Conservation (phyloP, 2,113 vertebrate species). For the Sylvietta virens region DNA sequence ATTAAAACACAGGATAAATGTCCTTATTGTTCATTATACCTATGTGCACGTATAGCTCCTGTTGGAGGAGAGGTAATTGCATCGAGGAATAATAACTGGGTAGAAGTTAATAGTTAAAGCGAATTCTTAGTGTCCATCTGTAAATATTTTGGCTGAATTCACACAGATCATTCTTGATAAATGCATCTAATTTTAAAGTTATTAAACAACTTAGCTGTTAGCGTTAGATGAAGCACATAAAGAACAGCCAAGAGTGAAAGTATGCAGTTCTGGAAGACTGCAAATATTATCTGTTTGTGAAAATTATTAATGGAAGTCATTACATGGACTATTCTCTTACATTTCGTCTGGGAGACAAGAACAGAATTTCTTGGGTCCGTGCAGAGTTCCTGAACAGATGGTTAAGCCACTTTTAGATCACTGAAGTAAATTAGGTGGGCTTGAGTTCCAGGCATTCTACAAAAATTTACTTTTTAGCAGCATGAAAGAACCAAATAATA, state of each 20-base stretch:
- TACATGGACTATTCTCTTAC: neutral
- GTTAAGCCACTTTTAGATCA: neutral
- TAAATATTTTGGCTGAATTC: conserved; percentile 33
- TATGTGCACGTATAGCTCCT: neutral
- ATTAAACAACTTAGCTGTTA: neutral
- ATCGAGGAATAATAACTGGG: neutral
- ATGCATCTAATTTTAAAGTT: conserved; percentile 4
- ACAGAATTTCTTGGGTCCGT: neutral
- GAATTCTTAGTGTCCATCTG: neutral
- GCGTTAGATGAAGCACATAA: neutral
- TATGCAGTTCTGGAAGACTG: neutral
- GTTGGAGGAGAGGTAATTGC: neutral
- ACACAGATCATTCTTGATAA: neutral
- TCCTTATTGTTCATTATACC: neutral
- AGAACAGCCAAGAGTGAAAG: neutral
- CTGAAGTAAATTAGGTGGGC: neutral
- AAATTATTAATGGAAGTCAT: conserved; percentile 1
- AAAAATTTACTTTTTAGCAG: neutral
- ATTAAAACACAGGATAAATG: neutral
- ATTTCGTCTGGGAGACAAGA: neutral
- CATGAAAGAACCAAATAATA: neutral
- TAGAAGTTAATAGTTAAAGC: neutral
- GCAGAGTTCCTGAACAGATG: neutral
- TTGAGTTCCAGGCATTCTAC: neutral
- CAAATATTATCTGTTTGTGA: conserved; percentile 16